A percentile compares a stretch with the other conserved stretches of the same genome.
These are phyloP conservation scores for Nephrotoma guestfalica DNA, from an alignment of 2,888 invertebrate genomes.

Conservation along the genomic window DNA sequence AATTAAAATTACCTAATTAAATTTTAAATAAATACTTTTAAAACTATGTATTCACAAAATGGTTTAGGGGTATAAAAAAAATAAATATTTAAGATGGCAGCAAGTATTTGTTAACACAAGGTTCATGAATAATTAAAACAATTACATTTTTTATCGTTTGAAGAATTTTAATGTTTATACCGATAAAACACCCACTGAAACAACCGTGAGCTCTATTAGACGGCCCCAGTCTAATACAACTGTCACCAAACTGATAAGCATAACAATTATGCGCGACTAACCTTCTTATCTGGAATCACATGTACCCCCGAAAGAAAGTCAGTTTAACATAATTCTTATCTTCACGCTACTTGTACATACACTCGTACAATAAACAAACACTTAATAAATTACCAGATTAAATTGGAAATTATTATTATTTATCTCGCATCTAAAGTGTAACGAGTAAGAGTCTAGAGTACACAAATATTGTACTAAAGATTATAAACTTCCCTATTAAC, in stretches of 20 bases:
- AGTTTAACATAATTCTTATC: background rate
- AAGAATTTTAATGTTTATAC: too few species aligned
- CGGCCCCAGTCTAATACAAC: background rate
- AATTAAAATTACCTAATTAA: too few species aligned
- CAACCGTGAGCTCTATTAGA: too few species aligned
- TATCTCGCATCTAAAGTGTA: background rate
- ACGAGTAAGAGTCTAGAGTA: background rate
- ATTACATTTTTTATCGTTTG: too few species aligned
- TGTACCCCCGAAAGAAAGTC: background rate
- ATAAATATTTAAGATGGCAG: too few species aligned
- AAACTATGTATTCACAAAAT: too few species aligned
- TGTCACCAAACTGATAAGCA: background rate
- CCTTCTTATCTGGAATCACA: background rate
- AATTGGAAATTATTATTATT: background rate
- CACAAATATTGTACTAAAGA: background rate
- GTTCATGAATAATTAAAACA: too few species aligned
- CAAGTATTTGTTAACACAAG: too few species aligned
- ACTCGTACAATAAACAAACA: background rate
- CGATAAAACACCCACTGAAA: too few species aligned
- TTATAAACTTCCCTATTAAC: background rate
- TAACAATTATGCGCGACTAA: background rate
- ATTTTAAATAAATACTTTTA: too few species aligned
- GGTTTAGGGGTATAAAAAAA: too few species aligned
- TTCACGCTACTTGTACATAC: background rate
- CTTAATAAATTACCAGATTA: background rate